Evolutionary conservation across 2,797 vertebrate genomes (phyloP).

Genomic region (Eutrigla gurnardus): DNA sequence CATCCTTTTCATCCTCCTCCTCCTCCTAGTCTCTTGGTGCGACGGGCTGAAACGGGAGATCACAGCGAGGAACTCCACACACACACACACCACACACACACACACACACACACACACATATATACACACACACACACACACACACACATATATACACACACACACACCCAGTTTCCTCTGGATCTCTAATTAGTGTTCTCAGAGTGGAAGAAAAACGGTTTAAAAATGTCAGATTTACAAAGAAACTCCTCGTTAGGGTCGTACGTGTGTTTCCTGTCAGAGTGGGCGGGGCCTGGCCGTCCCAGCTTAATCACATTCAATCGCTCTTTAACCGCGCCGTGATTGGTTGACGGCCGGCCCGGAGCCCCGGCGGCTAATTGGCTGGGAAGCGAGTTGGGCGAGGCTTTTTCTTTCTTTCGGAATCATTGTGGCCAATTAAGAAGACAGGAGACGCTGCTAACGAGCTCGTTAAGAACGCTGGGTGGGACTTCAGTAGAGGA

Average conservation of each 20-base stretch:
- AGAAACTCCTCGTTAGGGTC: slow-evolving; percentile 34
- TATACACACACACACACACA: slow-evolving; percentile 5
- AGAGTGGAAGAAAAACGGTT: slow-evolving; percentile 10
- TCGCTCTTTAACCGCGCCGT: background rate
- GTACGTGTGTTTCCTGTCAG: background rate
- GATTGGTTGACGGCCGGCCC: slow-evolving; percentile 4
- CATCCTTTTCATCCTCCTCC: slow-evolving; percentile 7
- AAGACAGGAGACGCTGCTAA: background rate
- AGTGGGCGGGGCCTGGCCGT: slow-evolving; percentile 1
- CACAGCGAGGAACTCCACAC: slow-evolving; percentile 49
- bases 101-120: slow-evolving; percentile 35
- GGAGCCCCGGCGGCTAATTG: slow-evolving; percentile 6
- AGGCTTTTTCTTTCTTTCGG: background rate
- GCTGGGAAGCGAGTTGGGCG: background rate
- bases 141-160: background rate
- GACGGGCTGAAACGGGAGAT: slow-evolving; percentile 51
- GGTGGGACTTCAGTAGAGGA: background rate
- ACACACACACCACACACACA: slow-evolving; percentile 24
- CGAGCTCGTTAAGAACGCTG: slow-evolving; percentile 19
- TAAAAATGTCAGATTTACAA: slow-evolving; percentile 17
- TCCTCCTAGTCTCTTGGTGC: slow-evolving; percentile 16
- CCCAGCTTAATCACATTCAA: slow-evolving; percentile 15
- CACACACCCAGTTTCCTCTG: slow-evolving; percentile 15
- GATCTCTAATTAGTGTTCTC: slow-evolving; percentile 43
- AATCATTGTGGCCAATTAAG: slow-evolving; percentile 28